A percentile compares a stretch with the other conserved stretches of the same genome.
Evolutionary conservation across 1,140 invertebrate species (phyloP).

Genomic region (Zaprionus taronus): DNA sequence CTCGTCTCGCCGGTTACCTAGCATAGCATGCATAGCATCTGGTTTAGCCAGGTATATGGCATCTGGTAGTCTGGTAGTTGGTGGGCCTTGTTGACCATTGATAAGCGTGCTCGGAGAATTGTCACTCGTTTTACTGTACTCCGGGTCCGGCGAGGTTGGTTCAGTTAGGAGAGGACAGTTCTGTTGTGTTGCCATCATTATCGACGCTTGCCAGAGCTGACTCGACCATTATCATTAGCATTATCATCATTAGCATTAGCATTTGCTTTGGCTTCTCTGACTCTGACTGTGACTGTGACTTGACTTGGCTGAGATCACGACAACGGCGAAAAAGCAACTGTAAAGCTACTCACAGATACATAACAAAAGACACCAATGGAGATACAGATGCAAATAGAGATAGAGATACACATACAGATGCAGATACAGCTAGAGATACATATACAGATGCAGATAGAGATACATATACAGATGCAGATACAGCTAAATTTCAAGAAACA

Average conservation of each 20-base stretch:
- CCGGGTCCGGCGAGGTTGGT: conserved; percentile 15
- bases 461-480: conserved; percentile 17
- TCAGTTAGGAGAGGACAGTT: conserved; percentile 52
- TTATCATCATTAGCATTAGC: conserved; percentile 33
- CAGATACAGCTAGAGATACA: conserved; percentile 33
- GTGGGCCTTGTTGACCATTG: conserved; percentile 23
- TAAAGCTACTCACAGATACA: conserved; percentile 25
- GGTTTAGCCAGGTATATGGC: too few relatives aligned
- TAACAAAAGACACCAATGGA: conserved; percentile 27
- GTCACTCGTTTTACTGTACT: conserved; percentile 60
- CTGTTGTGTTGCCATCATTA: conserved; percentile 43
- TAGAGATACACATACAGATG: conserved; percentile 10
- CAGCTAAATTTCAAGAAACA: conserved; percentile 38
- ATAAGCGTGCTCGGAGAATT: conserved; percentile 29
- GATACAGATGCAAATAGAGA: conserved; percentile 24
- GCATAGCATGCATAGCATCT: background rate
- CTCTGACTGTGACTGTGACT: background rate
- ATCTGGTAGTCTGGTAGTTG: background rate
- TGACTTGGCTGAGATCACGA: conserved; percentile 10
- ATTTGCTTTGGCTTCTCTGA: conserved; percentile 14
- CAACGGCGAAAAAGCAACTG: conserved; percentile 48
- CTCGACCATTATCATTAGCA: conserved; percentile 53
- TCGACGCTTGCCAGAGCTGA: conserved; percentile 42
- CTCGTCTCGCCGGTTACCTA: background rate
- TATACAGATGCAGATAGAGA: conserved; percentile 17